phyloP scores from a whole-genome alignment of 2,888 invertebrate genomes.

The Choristoneura rosaceana region DNA sequence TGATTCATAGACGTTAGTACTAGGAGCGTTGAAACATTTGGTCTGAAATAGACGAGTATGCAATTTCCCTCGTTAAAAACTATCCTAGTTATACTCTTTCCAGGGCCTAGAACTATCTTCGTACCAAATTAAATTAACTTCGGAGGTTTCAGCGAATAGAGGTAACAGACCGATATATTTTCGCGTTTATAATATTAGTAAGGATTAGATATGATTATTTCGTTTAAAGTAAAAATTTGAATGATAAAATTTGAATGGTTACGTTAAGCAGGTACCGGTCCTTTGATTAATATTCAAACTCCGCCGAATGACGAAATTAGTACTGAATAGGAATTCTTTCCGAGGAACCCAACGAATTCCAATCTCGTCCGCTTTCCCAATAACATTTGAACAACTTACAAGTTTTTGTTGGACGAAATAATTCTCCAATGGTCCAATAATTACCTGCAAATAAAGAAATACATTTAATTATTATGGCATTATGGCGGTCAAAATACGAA shows the following conservation, averaged over 20 bases:
- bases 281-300: conserved; percentile 33
- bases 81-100: no score
- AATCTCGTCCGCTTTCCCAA: conserved; percentile 14
- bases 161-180: no score
- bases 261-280: conserved; percentile 8
- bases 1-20: no score
- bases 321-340: conserved; percentile 25
- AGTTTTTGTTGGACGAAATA: conserved; percentile 23
- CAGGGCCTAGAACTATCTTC: no score
- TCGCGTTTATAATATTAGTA: no score
- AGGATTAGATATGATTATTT: not conserved
- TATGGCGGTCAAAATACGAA: not conserved
- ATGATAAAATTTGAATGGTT: conserved; percentile 2
- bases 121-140: no score
- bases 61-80: no score
- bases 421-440: conserved; percentile 9
- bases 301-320: conserved; percentile 27
- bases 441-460: conserved; percentile 35
- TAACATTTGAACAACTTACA: conserved; percentile 37
- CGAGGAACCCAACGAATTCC: conserved; percentile 17
- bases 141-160: no score
- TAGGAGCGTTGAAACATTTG: no score
- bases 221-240: not conserved
- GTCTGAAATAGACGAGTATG: no score
- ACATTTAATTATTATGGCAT: conserved; percentile 17